Conservation (phyloP, 2,888 invertebrate genomes). For the Shargacucullia verbasci region DNA sequence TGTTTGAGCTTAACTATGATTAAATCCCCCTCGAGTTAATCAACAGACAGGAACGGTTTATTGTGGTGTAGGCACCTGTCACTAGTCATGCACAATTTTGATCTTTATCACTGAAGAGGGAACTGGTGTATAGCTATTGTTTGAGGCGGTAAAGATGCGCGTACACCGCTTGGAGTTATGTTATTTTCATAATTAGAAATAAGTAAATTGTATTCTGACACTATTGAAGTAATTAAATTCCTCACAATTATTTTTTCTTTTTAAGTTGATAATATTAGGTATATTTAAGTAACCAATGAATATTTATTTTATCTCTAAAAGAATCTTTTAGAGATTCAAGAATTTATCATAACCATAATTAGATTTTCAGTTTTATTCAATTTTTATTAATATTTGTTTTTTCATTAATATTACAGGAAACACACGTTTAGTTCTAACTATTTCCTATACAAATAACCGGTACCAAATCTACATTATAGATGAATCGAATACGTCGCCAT, state of each 20-base stretch:
- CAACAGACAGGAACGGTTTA: slow-evolving; percentile 48
- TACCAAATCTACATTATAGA: slow-evolving; percentile 15
- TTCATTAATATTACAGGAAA: slow-evolving; percentile 7
- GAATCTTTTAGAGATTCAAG: too few relatives aligned
- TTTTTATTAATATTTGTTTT: too few relatives aligned
- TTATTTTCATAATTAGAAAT: too few relatives aligned
- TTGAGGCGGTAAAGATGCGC: background rate
- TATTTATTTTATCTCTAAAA: too few relatives aligned
- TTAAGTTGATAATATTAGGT: too few relatives aligned
- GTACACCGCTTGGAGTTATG: background rate
- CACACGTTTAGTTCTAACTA: slow-evolving; percentile 19
- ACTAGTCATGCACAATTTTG: slow-evolving; percentile 47
- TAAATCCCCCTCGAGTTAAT: slow-evolving; percentile 40
- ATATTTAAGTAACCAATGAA: too few relatives aligned
- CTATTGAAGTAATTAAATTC: too few relatives aligned
- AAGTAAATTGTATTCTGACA: too few relatives aligned
- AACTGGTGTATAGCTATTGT: slow-evolving; percentile 24
- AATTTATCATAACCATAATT: too few relatives aligned
- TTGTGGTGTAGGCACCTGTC: slow-evolving; percentile 43
- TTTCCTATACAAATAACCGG: slow-evolving; percentile 1
- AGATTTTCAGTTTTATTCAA: too few relatives aligned
- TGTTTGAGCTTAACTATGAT: slow-evolving; percentile 35
- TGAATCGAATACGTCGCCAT: slow-evolving; percentile 12
- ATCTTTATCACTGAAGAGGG: slow-evolving; percentile 31
- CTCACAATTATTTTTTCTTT: too few relatives aligned